A percentile compares a stretch with the other conserved stretches of the same genome.
Conservation (phyloP, 2,888 invertebrate species). For the Silvanus unidentatus region DNA sequence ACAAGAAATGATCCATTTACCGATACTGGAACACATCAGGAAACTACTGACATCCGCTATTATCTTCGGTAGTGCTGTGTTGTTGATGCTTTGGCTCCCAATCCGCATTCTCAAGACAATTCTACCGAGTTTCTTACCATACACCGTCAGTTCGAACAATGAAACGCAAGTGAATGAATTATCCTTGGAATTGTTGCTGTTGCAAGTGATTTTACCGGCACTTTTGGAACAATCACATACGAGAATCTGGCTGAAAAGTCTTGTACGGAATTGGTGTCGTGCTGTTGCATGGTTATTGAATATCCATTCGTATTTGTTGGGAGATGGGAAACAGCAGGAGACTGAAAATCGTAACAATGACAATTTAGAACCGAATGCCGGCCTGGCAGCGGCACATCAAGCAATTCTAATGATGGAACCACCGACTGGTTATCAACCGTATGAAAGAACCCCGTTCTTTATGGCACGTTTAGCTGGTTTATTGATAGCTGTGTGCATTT, state of each 20-base stretch:
- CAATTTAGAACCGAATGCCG: constrained; percentile 40
- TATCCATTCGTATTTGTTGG: constrained; percentile 83
- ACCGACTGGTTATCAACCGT: constrained; percentile 72
- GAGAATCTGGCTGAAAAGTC: constrained; percentile 84
- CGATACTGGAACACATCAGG: constrained; percentile 84
- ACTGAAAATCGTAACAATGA: constrained; percentile 18
- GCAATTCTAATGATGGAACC: constrained; percentile 81
- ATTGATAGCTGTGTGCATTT: constrained; percentile 72
- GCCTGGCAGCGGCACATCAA: constrained; percentile 78
- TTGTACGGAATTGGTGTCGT: constrained; percentile 81
- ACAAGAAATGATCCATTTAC: constrained; percentile 97
- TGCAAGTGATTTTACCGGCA: constrained; percentile 93
- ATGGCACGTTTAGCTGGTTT: constrained; percentile 62
- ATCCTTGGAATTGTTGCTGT: constrained; percentile 82
- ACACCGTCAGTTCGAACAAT: constrained; percentile 78
- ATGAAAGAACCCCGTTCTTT: constrained; percentile 80
- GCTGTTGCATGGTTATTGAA: constrained; percentile 78
- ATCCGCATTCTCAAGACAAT: constrained; percentile 75
- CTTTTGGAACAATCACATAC: constrained; percentile 95
- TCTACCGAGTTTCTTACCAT: constrained; percentile 88
- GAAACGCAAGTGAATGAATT: constrained; percentile 90
- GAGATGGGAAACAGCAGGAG: constrained; percentile 50
- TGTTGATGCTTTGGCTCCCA: constrained; percentile 95
- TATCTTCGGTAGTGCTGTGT: constrained; percentile 91
- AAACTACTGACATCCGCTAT: constrained; percentile 89